These are phyloP conservation scores for Phainopepla nitens DNA, from an alignment of 2,113 vertebrate species.

Conservation along the genomic window DNA sequence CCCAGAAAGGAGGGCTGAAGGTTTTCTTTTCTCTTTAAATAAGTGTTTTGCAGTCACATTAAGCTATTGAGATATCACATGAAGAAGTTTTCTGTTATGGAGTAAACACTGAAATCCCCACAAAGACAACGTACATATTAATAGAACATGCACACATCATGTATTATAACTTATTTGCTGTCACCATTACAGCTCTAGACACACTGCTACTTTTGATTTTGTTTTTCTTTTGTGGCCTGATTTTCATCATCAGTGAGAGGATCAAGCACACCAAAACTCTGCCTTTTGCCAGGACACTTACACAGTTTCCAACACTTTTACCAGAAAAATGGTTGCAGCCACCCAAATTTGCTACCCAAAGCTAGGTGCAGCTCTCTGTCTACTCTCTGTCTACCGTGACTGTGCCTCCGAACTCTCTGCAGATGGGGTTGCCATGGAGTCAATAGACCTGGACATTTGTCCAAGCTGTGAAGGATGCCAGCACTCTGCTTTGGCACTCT, in stretches of 20 bases:
- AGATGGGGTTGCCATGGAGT: slow-evolving; percentile 34
- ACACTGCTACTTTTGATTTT: not conserved
- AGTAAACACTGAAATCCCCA: not conserved
- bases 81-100: not conserved
- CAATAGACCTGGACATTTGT: slow-evolving; percentile 40
- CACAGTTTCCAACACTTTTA: not conserved
- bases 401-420: slow-evolving; percentile 8
- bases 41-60: not conserved
- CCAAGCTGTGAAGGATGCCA: slow-evolving; percentile 49
- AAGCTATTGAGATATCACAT: not conserved
- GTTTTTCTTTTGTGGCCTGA: not conserved
- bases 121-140: not conserved
- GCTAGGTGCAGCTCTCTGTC: not conserved
- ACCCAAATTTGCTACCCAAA: not conserved
- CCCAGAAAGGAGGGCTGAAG: not conserved
- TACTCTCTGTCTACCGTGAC: not conserved
- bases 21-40: not conserved
- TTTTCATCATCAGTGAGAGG: not conserved
- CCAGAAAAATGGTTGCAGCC: not conserved
- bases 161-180: not conserved
- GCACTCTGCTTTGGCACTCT: slow-evolving; percentile 62
- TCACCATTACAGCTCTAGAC: not conserved
- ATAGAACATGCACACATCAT: not conserved
- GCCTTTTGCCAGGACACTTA: not conserved
- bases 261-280: not conserved